These are phyloP conservation scores for Phalanger gymnotis DNA, from an alignment of 2,797 vertebrate species.

Conservation along the genomic window DNA sequence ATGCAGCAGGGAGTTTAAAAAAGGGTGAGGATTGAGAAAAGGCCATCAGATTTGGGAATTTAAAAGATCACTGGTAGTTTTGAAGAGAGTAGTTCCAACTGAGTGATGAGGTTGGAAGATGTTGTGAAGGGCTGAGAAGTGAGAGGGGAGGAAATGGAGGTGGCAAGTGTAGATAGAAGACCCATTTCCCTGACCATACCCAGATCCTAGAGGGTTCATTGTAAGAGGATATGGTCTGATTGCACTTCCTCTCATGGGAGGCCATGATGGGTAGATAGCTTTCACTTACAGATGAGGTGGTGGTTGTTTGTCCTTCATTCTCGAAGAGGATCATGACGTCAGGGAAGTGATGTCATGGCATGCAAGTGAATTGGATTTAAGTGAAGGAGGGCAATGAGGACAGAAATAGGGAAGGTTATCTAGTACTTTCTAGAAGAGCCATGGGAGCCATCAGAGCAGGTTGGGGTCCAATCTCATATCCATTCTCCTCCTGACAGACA, in stretches of 20 bases:
- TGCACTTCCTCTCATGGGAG: background rate
- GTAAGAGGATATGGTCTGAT: background rate
- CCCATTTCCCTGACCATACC: background rate
- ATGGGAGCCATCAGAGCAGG: background rate
- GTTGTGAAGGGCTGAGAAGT: background rate
- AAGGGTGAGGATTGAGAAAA: background rate
- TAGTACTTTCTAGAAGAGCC: background rate
- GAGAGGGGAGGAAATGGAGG: background rate
- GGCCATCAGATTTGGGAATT: background rate
- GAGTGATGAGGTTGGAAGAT: background rate
- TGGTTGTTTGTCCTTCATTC: no score
- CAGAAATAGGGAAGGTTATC: background rate
- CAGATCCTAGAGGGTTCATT: background rate
- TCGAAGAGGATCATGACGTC: no score
- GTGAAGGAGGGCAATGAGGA: background rate
- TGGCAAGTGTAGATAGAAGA: background rate
- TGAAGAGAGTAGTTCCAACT: background rate
- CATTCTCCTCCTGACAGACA: background rate
- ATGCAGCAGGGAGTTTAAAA: background rate
- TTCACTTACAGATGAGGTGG: background rate
- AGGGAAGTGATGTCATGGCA: no score
- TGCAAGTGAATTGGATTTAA: no score
- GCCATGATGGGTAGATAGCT: background rate
- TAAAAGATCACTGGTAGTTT: background rate
- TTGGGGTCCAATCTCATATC: background rate